A percentile compares a stretch with the other conserved stretches of the same genome.
Conservation (phyloP, 2,888 invertebrate species). For the Drosophila quasianomalipes region DNA sequence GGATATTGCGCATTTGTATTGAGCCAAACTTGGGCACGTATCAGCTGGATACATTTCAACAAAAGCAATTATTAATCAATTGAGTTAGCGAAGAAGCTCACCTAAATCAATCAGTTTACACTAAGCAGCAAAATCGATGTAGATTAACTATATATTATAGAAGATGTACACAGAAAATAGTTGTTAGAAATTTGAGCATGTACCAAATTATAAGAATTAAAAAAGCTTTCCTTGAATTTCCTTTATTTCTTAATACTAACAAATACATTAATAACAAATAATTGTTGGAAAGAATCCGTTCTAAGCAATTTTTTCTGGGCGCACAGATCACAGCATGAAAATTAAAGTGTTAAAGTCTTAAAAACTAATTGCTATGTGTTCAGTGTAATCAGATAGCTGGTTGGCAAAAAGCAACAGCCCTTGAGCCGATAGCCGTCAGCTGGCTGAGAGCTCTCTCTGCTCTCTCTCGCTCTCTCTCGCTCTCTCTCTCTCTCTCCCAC, state of each 20-base stretch:
- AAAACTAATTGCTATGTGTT: constrained; percentile 24
- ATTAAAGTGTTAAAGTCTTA: neutral
- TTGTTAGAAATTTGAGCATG: no score
- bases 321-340: neutral
- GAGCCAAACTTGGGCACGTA: constrained; percentile 37
- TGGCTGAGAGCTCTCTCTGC: constrained; percentile 18
- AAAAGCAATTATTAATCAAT: constrained; percentile 72
- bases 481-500: neutral
- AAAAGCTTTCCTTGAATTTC: neutral
- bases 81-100: constrained; percentile 41
- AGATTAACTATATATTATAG: neutral
- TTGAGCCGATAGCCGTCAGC: constrained; percentile 65
- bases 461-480: neutral
- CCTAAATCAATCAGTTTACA: constrained; percentile 56
- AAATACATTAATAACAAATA: no score
- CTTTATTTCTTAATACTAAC: no score
- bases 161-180: no score
- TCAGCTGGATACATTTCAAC: constrained; percentile 35
- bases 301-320: neutral
- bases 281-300: no score
- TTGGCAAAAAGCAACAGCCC: constrained; percentile 42
- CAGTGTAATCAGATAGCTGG: constrained; percentile 59
- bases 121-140: constrained; percentile 14
- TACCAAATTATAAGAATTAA: no score
- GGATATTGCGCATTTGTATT: constrained; percentile 58